These are phyloP conservation scores for Brachycybe producta DNA, from an alignment of 2,888 invertebrate species.

Conservation along the genomic window DNA sequence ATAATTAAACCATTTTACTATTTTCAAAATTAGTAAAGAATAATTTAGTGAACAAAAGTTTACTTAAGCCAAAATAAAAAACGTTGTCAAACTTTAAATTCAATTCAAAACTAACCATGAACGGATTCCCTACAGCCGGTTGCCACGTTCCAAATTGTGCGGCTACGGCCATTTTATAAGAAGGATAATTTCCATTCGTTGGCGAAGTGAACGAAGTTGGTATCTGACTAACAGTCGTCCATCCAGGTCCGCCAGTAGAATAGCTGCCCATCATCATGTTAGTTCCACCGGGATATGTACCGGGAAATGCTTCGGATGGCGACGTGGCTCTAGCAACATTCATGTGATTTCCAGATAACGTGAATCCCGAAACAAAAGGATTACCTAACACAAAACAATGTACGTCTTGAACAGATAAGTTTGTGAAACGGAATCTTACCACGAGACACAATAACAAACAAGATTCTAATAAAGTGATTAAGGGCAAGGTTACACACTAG, in stretches of 20 bases:
- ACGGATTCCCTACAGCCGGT: slow-evolving; percentile 14
- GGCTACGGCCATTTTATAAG: slow-evolving; percentile 5
- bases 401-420: too few relatives aligned
- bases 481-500: not conserved
- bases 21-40: not conserved
- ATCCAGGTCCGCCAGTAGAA: not conserved
- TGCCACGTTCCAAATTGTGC: slow-evolving; percentile 14
- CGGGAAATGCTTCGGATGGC: slow-evolving; percentile 9
- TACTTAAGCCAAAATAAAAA: not conserved
- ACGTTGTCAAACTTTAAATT: not conserved
- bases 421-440: not conserved
- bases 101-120: slow-evolving; percentile 11
- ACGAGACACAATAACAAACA: not conserved
- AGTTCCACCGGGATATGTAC: not conserved
- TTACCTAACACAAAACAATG: slow-evolving; percentile 7
- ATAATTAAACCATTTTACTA: too few relatives aligned
- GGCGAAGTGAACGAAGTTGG: slow-evolving; percentile 5
- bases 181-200: slow-evolving; percentile 14
- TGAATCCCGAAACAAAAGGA: slow-evolving; percentile 11
- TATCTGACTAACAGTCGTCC: not conserved
- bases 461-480: not conserved
- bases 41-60: not conserved
- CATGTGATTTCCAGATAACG: not conserved
- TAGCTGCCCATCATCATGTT: slow-evolving; percentile 1
- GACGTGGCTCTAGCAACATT: slow-evolving; percentile 1